phyloP scores from a whole-genome alignment of 2,113 vertebrate species.

The Accipiter virgatus region DNA sequence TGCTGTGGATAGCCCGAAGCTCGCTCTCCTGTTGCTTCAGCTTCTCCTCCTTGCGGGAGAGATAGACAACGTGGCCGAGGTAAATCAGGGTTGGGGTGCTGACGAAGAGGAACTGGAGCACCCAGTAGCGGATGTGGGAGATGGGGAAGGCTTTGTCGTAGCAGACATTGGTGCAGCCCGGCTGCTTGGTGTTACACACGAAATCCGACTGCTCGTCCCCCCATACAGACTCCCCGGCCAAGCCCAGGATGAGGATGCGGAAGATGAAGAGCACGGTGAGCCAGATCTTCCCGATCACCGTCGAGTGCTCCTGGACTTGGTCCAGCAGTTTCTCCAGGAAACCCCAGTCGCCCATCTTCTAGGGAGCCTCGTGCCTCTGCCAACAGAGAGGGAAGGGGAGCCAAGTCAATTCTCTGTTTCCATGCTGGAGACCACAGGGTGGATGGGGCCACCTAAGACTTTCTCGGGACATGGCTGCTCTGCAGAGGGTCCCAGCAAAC shows the following conservation, averaged over 20 bases:
- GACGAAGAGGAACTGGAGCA: conserved; percentile 95
- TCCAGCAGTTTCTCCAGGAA: conserved; percentile 93
- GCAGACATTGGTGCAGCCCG: conserved; percentile 89
- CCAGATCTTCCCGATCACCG: conserved; percentile 90
- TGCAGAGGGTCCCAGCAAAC: background rate
- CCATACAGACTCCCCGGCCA: conserved; percentile 92
- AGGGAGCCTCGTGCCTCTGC: background rate
- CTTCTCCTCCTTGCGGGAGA: conserved; percentile 67
- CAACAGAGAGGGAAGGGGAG: background rate
- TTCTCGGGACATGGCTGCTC: background rate
- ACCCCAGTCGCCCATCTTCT: conserved; percentile 91
- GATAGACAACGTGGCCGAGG: conserved; percentile 88
- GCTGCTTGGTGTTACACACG: conserved; percentile 91
- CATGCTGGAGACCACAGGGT: background rate
- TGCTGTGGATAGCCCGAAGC: conserved; percentile 65
- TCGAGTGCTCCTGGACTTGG: conserved; percentile 93
- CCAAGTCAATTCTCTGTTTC: background rate
- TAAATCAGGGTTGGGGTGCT: conserved; percentile 93
- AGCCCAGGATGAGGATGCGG: conserved; percentile 89
- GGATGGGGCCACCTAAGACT: background rate
- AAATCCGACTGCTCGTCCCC: conserved; percentile 93
- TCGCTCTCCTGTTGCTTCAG: conserved; percentile 68
- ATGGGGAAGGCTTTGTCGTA: conserved; percentile 95
- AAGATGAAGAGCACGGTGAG: conserved; percentile 96
- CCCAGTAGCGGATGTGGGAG: conserved; percentile 96